phyloP scores from a whole-genome alignment of 2,113 vertebrate species.

The Urocitellus parryii region DNA sequence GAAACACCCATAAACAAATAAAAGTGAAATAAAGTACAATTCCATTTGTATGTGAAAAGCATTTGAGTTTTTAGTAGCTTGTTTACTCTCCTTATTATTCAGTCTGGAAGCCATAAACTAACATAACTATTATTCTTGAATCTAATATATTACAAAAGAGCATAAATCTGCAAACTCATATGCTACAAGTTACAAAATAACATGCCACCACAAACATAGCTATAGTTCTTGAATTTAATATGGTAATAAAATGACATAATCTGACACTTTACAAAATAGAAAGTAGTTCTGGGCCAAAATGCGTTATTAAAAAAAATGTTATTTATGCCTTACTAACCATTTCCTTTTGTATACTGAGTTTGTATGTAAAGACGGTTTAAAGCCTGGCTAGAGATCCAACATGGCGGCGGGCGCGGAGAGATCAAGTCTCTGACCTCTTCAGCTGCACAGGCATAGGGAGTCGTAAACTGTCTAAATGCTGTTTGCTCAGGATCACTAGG shows the following conservation, averaged over 20 bases:
- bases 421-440: too few relatives aligned
- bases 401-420: too few relatives aligned
- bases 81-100: conserved; percentile 41
- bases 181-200: neutral
- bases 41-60: conserved; percentile 1
- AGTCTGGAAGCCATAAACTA: neutral
- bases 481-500: too few relatives aligned
- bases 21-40: conserved; percentile 8
- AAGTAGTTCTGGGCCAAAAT: neutral
- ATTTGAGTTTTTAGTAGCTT: conserved; percentile 13
- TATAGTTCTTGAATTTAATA: neutral
- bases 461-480: too few relatives aligned
- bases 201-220: neutral
- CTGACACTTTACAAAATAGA: neutral
- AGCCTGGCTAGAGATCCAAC: neutral
- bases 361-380: neutral
- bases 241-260: neutral
- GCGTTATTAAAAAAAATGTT: neutral
- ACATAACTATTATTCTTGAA: neutral
- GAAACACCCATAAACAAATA: neutral
- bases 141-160: neutral
- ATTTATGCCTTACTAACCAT: neutral
- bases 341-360: neutral
- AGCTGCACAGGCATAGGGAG: too few relatives aligned
- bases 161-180: neutral